phyloP scores from a whole-genome alignment of 1,140 invertebrate genomes.

The Drosophila seguyi region DNA sequence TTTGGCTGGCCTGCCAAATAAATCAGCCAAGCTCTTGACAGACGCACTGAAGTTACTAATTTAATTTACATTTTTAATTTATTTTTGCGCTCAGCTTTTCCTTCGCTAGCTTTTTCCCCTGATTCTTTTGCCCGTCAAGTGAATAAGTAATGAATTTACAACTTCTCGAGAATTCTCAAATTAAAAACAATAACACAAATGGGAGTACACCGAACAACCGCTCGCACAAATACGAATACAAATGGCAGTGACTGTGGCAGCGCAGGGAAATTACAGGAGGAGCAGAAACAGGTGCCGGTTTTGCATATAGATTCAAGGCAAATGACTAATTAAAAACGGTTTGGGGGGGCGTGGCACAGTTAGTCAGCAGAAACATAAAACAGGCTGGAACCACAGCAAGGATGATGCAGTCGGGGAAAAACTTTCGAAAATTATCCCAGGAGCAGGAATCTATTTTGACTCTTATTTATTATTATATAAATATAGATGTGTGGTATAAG shows the following conservation, averaged over 20 bases:
- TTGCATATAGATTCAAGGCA: conserved; percentile 73
- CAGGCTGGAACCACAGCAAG: conserved; percentile 9
- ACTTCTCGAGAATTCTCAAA: conserved; percentile 83
- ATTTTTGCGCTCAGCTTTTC: conserved; percentile 60
- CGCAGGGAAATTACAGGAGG: conserved; percentile 46
- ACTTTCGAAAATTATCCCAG: neutral
- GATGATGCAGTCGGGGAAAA: conserved; percentile 14
- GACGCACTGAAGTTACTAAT: conserved; percentile 84
- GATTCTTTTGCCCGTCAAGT: conserved; percentile 68
- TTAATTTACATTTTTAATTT: conserved; percentile 84
- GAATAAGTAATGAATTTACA: conserved; percentile 84
- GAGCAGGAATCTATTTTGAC: neutral
- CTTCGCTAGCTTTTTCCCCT: conserved; percentile 16
- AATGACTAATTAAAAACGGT: conserved; percentile 83
- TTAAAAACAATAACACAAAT: conserved; percentile 83
- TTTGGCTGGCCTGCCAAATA: conserved; percentile 69
- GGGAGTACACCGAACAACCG: conserved; percentile 48
- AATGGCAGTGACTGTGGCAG: conserved; percentile 42
- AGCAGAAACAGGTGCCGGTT: conserved; percentile 74
- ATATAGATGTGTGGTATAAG: no score
- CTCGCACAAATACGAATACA: conserved; percentile 23
- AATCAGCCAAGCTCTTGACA: conserved; percentile 81
- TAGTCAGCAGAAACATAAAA: conserved; percentile 66
- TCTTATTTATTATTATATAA: neutral
- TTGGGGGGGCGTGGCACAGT: conserved; percentile 67